These are phyloP conservation scores for Cosmia pyralina DNA, from an alignment of 2,888 invertebrate species.

Conservation along the genomic window DNA sequence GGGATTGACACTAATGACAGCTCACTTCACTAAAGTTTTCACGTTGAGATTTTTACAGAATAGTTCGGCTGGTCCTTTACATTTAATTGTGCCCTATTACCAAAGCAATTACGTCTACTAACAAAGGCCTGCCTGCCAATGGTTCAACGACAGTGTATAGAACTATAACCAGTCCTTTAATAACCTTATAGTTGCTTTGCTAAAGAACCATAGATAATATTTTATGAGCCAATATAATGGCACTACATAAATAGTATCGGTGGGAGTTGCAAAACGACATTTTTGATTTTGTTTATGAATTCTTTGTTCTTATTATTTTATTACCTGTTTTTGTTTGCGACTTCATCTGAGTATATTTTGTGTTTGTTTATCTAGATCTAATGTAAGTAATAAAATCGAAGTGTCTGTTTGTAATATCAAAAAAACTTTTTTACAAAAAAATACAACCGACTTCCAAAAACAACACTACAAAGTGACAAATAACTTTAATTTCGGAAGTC, in stretches of 20 bases:
- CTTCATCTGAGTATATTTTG: not conserved
- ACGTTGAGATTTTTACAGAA: no score
- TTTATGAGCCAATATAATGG: slow-evolving; percentile 61
- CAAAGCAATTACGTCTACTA: slow-evolving; percentile 20
- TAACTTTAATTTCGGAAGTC: no score
- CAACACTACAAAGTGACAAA: no score
- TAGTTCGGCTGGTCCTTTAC: not conserved
- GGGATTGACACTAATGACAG: no score
- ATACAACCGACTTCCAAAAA: no score
- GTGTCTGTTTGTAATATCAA: no score
- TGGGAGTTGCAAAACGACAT: slow-evolving; percentile 40
- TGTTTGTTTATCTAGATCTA: not conserved
- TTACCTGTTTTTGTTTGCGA: not conserved
- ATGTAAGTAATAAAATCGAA: no score
- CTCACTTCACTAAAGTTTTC: no score
- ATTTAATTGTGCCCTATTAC: slow-evolving; percentile 36
- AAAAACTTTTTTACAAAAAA: no score
- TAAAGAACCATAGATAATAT: slow-evolving; percentile 59
- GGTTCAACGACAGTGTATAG: slow-evolving; percentile 23
- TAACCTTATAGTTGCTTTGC: slow-evolving; percentile 24
- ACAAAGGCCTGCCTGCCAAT: slow-evolving; percentile 22
- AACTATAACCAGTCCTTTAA: slow-evolving; percentile 37
- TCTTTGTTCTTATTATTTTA: slow-evolving; percentile 4
- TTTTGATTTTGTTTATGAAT: slow-evolving; percentile 26
- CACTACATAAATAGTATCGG: slow-evolving; percentile 45